Conservation (phyloP, 64 coral and sea anemone genomes). For the Anthopleura sola region DNA sequence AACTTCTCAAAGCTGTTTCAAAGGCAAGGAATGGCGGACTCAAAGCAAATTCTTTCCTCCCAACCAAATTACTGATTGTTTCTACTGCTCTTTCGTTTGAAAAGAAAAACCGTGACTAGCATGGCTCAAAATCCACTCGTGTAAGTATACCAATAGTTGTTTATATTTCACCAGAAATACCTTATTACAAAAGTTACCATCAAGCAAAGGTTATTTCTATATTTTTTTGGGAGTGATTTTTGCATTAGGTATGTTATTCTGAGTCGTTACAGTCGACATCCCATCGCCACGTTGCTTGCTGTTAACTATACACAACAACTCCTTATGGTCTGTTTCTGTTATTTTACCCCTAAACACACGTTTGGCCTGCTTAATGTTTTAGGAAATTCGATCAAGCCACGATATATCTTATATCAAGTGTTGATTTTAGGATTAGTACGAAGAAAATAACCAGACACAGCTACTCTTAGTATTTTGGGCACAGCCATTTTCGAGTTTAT, state of each 20-base stretch:
- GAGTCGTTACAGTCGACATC: slow-evolving; percentile 15
- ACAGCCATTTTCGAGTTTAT: slow-evolving; percentile 1
- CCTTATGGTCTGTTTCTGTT: background rate
- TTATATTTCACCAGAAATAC: background rate
- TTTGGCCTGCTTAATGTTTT: background rate
- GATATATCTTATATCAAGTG: slow-evolving; percentile 7
- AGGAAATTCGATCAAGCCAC: slow-evolving; percentile 1
- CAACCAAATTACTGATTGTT: background rate
- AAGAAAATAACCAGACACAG: background rate
- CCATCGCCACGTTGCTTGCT: slow-evolving; percentile 6
- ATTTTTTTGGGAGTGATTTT: background rate
- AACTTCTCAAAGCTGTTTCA: background rate
- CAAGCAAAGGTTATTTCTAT: background rate
- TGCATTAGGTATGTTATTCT: background rate
- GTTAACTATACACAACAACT: slow-evolving; percentile 7
- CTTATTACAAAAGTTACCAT: background rate
- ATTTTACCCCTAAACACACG: background rate
- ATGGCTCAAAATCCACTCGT: background rate
- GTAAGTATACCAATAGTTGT: background rate
- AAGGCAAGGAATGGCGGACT: slow-evolving; percentile 6
- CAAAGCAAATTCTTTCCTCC: background rate
- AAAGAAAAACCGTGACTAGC: background rate
- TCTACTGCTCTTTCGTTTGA: background rate
- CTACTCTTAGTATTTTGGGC: background rate
- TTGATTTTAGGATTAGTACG: slow-evolving; percentile 13